Evolutionary conservation across 1,140 invertebrate genomes (phyloP).

Genomic region (Argopecten irradians): DNA sequence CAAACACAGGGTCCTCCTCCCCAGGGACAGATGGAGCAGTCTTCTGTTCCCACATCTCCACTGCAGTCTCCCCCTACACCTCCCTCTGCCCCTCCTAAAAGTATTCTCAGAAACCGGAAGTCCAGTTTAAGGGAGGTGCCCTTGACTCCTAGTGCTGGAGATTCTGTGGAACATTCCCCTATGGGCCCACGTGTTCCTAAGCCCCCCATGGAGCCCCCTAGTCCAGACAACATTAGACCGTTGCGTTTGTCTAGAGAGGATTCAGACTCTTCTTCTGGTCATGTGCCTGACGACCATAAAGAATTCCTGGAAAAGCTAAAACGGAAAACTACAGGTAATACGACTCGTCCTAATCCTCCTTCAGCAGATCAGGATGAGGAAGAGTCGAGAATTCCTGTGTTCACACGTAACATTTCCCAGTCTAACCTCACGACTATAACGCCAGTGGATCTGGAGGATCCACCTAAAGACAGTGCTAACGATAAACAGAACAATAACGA

Average conservation of each 20-base stretch:
- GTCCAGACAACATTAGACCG: slow-evolving; percentile 44
- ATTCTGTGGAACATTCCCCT: slow-evolving; percentile 28
- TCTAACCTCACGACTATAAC: slow-evolving; percentile 61
- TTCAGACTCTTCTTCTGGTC: slow-evolving; percentile 28
- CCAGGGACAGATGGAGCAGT: neutral
- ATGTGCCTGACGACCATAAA: slow-evolving; percentile 51
- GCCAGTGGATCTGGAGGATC: slow-evolving; percentile 38
- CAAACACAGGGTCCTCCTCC: neutral
- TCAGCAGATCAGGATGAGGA: slow-evolving; percentile 38
- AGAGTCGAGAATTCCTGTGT: slow-evolving; percentile 39
- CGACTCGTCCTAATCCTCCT: slow-evolving; percentile 32
- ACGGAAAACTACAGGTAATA: slow-evolving; percentile 55
- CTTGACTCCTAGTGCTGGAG: slow-evolving; percentile 36
- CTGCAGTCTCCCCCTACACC: neutral
- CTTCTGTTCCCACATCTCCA: neutral
- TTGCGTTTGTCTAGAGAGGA: slow-evolving; percentile 30
- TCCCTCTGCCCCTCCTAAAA: slow-evolving; percentile 50
- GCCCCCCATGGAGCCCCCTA: slow-evolving; percentile 40
- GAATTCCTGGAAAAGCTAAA: slow-evolving; percentile 68
- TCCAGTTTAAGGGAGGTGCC: slow-evolving; percentile 59
- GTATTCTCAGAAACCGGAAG: slow-evolving; percentile 55
- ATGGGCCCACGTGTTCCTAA: slow-evolving; percentile 37
- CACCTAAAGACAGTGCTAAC: neutral
- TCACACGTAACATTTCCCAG: slow-evolving; percentile 51
- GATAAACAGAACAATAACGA: slow-evolving; percentile 16